These are phyloP conservation scores for Hemicrepidius hirtus DNA, from an alignment of 2,888 invertebrate species.

Conservation along the genomic window DNA sequence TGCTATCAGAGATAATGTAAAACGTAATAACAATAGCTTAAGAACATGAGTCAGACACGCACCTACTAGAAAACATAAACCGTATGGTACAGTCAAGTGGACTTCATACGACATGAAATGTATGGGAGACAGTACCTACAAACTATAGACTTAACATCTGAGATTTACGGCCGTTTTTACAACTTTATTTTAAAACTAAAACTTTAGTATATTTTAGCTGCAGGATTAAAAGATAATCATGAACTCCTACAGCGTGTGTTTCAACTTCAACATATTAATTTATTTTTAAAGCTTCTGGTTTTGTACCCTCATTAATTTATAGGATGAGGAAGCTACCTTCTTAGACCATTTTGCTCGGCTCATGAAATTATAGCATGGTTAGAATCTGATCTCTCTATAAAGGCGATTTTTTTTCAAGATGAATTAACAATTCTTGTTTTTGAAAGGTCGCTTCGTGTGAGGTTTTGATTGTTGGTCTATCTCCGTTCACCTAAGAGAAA, in stretches of 20 bases:
- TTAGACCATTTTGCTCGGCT: neutral
- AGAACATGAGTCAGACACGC: slow-evolving; percentile 22
- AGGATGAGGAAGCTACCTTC: neutral
- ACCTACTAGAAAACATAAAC: slow-evolving; percentile 32
- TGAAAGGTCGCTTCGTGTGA: slow-evolving; percentile 30
- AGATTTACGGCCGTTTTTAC: slow-evolving; percentile 15
- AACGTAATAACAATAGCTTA: slow-evolving; percentile 14
- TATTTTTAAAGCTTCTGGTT: slow-evolving; percentile 9
- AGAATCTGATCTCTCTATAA: slow-evolving; percentile 12
- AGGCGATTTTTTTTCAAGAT: slow-evolving; percentile 7
- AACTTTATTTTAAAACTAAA: slow-evolving; percentile 10
- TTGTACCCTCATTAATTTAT: slow-evolving; percentile 11
- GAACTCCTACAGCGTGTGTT: neutral
- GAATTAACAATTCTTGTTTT: slow-evolving; percentile 17
- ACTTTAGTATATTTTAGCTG: slow-evolving; percentile 9
- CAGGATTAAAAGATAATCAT: slow-evolving; percentile 14
- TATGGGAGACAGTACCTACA: neutral
- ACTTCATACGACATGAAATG: slow-evolving; percentile 19
- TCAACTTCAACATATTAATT: slow-evolving; percentile 13
- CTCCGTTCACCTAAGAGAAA: slow-evolving; percentile 4
- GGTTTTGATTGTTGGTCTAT: slow-evolving; percentile 25
- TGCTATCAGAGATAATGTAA: slow-evolving; percentile 2
- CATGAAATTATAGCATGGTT: neutral
- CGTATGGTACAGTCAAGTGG: slow-evolving; percentile 27
- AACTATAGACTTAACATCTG: neutral